These are phyloP conservation scores for Cotesia vestalis DNA, from an alignment of 1,140 invertebrate species.

Conservation along the genomic window DNA sequence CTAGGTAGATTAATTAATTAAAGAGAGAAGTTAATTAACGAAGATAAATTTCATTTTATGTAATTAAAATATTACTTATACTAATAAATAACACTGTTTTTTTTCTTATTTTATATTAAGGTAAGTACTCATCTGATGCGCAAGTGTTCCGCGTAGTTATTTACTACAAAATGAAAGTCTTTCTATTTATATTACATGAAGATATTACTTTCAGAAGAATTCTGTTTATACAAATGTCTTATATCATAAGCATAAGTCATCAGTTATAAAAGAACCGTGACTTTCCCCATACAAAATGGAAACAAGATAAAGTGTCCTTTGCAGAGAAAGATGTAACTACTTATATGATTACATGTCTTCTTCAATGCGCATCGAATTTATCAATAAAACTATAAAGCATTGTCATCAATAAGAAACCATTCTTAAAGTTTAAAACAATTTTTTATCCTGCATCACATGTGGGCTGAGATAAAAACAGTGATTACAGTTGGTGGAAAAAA, in stretches of 20 bases:
- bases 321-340: not conserved
- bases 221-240: not conserved
- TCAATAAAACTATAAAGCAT: too few species aligned
- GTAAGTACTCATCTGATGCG: too few species aligned
- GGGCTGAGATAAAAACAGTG: not conserved
- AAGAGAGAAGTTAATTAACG: not conserved
- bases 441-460: too few species aligned
- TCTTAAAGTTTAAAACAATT: too few species aligned
- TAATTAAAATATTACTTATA: too few species aligned
- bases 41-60: not conserved
- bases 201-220: slow-evolving; percentile 14
- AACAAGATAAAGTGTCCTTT: slow-evolving; percentile 2
- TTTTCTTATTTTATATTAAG: too few species aligned
- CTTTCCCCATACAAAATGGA: slow-evolving; percentile 14
- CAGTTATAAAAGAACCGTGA: slow-evolving; percentile 16
- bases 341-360: not conserved
- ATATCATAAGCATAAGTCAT: slow-evolving; percentile 19
- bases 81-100: too few species aligned
- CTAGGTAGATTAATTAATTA: not conserved
- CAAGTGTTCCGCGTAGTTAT: too few species aligned
- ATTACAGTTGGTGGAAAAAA: not conserved
- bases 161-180: too few species aligned
- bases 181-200: not conserved
- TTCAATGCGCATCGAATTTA: not conserved
- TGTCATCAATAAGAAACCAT: too few species aligned